A percentile compares a stretch with the other conserved stretches of the same genome.
These are phyloP conservation scores for Carapus acus DNA, from an alignment of 2,797 vertebrate genomes.

Conservation along the genomic window DNA sequence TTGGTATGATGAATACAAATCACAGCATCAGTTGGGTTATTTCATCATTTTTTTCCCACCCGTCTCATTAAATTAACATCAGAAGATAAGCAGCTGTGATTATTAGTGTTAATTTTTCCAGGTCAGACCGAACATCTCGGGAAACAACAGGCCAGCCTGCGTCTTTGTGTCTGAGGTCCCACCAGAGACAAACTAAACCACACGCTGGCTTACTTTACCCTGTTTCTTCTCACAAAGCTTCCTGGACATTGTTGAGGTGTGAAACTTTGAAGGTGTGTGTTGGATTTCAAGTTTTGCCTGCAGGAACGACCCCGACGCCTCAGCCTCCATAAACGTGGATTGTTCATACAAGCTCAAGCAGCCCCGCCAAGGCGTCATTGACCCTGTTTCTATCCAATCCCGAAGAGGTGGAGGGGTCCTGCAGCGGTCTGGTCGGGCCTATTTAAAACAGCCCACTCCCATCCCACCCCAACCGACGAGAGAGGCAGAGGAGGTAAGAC, in stretches of 20 bases:
- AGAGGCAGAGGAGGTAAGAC: slow-evolving; percentile 44
- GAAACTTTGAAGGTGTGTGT: slow-evolving; percentile 58
- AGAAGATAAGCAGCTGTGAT: background rate
- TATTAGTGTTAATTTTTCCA: slow-evolving; percentile 9
- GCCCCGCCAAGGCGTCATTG: slow-evolving; percentile 47
- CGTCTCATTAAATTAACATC: background rate
- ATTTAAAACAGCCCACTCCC: slow-evolving; percentile 39
- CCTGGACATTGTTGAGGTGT: slow-evolving; percentile 48
- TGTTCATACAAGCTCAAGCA: slow-evolving; percentile 50
- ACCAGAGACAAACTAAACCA: slow-evolving; percentile 28
- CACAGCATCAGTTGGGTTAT: background rate
- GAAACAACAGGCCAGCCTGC: slow-evolving; percentile 26
- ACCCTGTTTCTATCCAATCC: slow-evolving; percentile 67
- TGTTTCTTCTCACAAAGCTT: slow-evolving; percentile 59
- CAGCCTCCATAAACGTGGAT: slow-evolving; percentile 62
- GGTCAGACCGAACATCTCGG: slow-evolving; percentile 25
- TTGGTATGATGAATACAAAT: background rate
- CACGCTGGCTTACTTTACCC: slow-evolving; percentile 52
- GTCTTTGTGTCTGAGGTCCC: slow-evolving; percentile 34
- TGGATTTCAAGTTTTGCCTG: slow-evolving; percentile 65
- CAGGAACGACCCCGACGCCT: slow-evolving; percentile 45
- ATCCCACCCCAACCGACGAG: slow-evolving; percentile 20
- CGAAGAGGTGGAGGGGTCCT: slow-evolving; percentile 15
- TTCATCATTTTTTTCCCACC: background rate
- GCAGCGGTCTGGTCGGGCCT: slow-evolving; percentile 9